Conservation (phyloP, 2,797 vertebrate species). For the Geotrypetes seraphini region DNA sequence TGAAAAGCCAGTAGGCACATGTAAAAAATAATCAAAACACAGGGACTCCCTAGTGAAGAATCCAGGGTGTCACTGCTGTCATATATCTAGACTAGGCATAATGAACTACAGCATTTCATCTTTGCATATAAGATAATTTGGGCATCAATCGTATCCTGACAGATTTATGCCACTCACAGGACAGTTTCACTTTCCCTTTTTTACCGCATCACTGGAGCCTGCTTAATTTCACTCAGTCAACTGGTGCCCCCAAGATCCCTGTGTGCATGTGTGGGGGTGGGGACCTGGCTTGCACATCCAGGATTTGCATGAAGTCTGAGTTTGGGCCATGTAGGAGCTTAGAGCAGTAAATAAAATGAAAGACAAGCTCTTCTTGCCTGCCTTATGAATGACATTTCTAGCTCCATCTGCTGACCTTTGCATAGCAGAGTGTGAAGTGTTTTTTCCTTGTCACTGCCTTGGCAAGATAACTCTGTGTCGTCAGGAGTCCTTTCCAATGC, state of each 20-base stretch:
- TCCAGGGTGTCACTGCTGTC: conserved; percentile 81
- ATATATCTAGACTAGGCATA: conserved; percentile 87
- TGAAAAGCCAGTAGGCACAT: conserved; percentile 74
- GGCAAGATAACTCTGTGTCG: too few relatives aligned
- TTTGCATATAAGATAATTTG: conserved; percentile 99
- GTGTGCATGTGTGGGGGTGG: too few relatives aligned
- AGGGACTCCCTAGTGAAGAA: conserved; percentile 87
- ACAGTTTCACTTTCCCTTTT: conserved; percentile 97
- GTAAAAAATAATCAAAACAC: conserved; percentile 95
- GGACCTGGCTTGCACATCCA: conserved; percentile 89
- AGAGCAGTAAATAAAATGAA: conserved; percentile 77
- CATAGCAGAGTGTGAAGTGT: too few relatives aligned
- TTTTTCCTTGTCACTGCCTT: too few relatives aligned
- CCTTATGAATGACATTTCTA: too few relatives aligned
- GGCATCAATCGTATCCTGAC: conserved; percentile 93
- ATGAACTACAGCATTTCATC: conserved; percentile 93
- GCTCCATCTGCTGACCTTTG: too few relatives aligned
- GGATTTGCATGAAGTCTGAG: conserved; percentile 82
- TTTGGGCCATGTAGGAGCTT: conserved; percentile 53
- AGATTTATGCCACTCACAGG: conserved; percentile 99
- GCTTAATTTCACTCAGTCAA: conserved; percentile 97
- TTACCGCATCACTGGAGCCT: conserved; percentile 98
- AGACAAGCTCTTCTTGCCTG: conserved; percentile 42
- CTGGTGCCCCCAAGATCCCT: conserved; percentile 91
- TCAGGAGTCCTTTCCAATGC: too few relatives aligned